A percentile compares a stretch with the other conserved stretches of the same genome.
Conservation (phyloP, 92 coral and sea anemone genomes). For the Parazoanthus darwini region DNA sequence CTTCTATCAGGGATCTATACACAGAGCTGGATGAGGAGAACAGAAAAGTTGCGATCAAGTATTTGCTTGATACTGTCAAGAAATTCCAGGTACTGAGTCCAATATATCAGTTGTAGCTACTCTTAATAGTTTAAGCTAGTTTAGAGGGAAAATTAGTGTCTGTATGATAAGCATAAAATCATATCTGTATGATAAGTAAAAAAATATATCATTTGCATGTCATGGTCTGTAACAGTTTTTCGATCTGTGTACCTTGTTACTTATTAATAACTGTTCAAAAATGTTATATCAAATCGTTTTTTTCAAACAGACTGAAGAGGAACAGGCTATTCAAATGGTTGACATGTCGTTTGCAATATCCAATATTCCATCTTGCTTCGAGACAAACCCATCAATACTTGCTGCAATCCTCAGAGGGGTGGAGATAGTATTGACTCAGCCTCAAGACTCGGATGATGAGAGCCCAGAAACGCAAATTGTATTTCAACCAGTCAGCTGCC, state of each 20-base stretch:
- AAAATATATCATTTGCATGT: too few relatives aligned
- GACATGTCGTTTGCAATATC: conserved; percentile 68
- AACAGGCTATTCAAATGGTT: conserved; percentile 67
- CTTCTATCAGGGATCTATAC: conserved; percentile 70
- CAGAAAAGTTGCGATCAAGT: conserved; percentile 54
- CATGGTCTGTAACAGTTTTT: too few relatives aligned
- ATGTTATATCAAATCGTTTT: neutral
- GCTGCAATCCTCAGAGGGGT: conserved; percentile 74
- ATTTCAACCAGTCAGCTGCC: conserved; percentile 82
- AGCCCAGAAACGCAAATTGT: conserved; percentile 71
- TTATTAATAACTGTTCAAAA: too few relatives aligned
- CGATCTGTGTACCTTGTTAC: too few relatives aligned
- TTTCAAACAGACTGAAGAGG: conserved; percentile 69
- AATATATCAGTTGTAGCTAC: neutral
- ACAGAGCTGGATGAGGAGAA: conserved; percentile 49
- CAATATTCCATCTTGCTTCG: conserved; percentile 61
- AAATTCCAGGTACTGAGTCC: conserved; percentile 66
- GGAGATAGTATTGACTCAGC: conserved; percentile 60
- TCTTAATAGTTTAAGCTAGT: neutral
- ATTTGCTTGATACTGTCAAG: conserved; percentile 61
- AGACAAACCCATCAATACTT: conserved; percentile 57
- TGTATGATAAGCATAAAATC: neutral
- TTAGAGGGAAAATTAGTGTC: neutral
- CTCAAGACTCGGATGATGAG: conserved; percentile 75
- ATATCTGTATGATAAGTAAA: neutral